Conservation (phyloP, 2,888 invertebrate species). For the Heliconius sara region DNA sequence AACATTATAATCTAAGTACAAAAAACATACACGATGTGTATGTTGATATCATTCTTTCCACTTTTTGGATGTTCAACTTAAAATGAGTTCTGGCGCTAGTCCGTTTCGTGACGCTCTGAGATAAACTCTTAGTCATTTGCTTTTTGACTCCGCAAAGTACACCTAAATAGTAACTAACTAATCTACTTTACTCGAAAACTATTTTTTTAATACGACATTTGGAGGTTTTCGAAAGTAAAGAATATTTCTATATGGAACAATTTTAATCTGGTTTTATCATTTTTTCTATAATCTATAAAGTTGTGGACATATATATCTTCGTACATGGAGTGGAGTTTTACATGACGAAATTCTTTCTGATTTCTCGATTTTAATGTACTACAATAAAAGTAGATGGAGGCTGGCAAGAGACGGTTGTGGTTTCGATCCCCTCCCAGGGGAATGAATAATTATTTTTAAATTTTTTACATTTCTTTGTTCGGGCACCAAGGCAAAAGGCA, state of each 20-base stretch:
- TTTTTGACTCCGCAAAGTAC: neutral
- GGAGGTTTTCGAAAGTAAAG: neutral
- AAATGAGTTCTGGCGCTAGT: slow-evolving; percentile 15
- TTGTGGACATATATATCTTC: no score
- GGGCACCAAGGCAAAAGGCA: no score
- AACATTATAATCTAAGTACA: no score
- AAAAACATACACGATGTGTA: no score
- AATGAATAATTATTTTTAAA: no score
- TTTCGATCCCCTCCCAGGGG: no score
- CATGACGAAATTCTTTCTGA: neutral
- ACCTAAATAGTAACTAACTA: neutral
- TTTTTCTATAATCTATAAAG: no score
- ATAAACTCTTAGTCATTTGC: slow-evolving; percentile 19
- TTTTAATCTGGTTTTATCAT: no score
- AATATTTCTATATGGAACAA: neutral
- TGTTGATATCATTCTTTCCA: neutral
- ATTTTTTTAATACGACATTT: neutral
- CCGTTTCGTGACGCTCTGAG: neutral
- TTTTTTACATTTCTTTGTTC: no score
- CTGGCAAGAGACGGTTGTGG: no score
- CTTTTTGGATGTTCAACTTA: slow-evolving; percentile 16
- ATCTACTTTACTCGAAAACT: neutral
- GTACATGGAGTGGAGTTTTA: neutral
- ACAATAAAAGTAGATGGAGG: neutral
- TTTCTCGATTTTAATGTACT: neutral